Conservation (phyloP, 2,113 vertebrate species). For the Hippopotamus amphibius region DNA sequence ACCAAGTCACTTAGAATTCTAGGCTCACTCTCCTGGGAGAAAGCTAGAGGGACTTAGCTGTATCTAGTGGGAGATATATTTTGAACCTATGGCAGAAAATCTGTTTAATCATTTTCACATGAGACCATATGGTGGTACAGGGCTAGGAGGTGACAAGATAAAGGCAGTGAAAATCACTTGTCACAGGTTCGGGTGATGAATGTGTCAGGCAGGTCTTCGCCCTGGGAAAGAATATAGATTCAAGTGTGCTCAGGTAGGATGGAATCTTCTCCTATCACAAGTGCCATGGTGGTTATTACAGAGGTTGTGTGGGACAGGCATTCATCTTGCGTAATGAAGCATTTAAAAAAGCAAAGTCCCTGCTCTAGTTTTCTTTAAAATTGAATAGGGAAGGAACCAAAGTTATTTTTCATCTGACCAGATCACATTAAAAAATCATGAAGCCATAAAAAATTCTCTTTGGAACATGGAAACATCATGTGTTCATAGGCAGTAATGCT, state of each 20-base stretch:
- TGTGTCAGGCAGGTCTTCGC: slow-evolving; percentile 53
- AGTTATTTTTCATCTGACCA: slow-evolving; percentile 63
- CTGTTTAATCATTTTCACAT: slow-evolving; percentile 78
- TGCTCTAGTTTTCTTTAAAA: slow-evolving; percentile 57
- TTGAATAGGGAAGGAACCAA: slow-evolving; percentile 20
- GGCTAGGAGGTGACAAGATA: slow-evolving; percentile 65
- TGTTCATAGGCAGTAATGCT: not conserved
- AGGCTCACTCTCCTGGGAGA: not conserved
- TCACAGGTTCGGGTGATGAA: slow-evolving; percentile 62
- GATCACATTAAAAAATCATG: slow-evolving; percentile 68
- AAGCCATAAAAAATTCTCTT: slow-evolving; percentile 52
- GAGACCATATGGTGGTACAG: slow-evolving; percentile 68
- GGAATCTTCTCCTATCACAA: not conserved
- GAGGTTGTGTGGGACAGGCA: slow-evolving; percentile 17
- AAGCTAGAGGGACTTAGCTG: slow-evolving; percentile 53
- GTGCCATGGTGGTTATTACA: not conserved
- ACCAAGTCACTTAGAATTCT: slow-evolving; percentile 71
- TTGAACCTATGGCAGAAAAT: slow-evolving; percentile 75
- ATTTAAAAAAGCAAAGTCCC: slow-evolving; percentile 63
- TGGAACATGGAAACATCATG: slow-evolving; percentile 39
- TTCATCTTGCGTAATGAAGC: slow-evolving; percentile 65
- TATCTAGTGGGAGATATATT: slow-evolving; percentile 69
- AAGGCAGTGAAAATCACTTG: slow-evolving; percentile 74
- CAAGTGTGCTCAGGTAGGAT: not conserved
- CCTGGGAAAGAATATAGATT: slow-evolving; percentile 56